Base-by-base conservation (phyloP, 2,888 invertebrate species). In the Horisme vitalbata region DNA sequence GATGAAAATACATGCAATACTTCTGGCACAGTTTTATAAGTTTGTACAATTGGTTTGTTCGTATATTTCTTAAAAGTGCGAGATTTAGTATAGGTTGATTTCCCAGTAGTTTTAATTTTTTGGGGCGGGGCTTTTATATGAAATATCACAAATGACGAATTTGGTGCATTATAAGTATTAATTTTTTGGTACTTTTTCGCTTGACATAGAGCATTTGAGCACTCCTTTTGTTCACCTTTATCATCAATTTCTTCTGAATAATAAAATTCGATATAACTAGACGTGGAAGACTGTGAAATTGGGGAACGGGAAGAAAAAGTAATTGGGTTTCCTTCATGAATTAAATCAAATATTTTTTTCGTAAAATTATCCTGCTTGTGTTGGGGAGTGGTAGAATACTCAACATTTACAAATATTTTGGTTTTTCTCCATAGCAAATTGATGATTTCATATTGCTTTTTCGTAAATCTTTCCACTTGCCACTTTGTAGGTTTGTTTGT, bases 201-300 rank as follows among this genome's bases (percentile, higher is more conserved):
- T 32, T 45, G 47, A 44, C 46, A 45, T 14, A 48, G 57, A 21
- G 57, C 30, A 46, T 56, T 12, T 36, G 46, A 5, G n/a, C 30
- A 39, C 20, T 61, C 47, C 46, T 59, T 60, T 9, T 47, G 45
- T 43, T 59, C 65, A 1, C 46, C 6, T 32, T 41, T 55, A 7
- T 73, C 66, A 36, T 71, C 63, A 18, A 51, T 54, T 35, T 82
- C 75, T 51, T 85, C 80, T 44, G 79, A 68, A 61, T 86, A 87
- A 63, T 85, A 79, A 66, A 87, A 87, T 62, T 87, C 86, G 37
- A 86, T 85, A 32, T 65, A 79, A 63, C 83, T 85, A 2, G 78
- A 66, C 8, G 82, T 84, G 3, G 71, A 56, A 4, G 65, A 38
- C 26, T 55, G 62, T 6, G 45, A 5, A 12, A 23, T 31, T 24